Percentiles rank a stretch among this genome's conserved stretches.
Conservation (phyloP, 2,888 invertebrate species). For the Mimas tiliae region DNA sequence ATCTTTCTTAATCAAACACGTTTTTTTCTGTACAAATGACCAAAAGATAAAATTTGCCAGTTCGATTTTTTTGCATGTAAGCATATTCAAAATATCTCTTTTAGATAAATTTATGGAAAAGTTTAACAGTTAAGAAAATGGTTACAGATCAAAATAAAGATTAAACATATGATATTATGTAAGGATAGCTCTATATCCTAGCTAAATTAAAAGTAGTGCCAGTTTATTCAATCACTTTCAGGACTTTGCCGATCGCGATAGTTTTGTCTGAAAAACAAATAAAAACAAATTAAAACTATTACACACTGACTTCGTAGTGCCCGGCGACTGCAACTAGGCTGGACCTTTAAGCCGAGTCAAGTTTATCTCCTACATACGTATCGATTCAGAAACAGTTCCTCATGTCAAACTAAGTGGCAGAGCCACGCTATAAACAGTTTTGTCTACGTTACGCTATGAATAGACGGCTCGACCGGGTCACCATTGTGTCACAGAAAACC, state of each 20-base stretch:
- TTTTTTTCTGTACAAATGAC: not conserved
- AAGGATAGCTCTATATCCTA: constrained; percentile 72
- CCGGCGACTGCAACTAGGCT: too few relatives aligned
- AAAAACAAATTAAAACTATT: constrained; percentile 20
- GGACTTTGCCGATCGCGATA: constrained; percentile 99
- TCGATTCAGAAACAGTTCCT: too few relatives aligned
- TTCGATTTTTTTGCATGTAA: not conserved
- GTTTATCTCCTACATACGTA: too few relatives aligned
- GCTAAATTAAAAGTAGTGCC: constrained; percentile 59
- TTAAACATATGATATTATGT: constrained; percentile 47
- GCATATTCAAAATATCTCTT: not conserved
- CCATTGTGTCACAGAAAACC: too few relatives aligned
- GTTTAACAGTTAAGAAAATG: constrained; percentile 18
- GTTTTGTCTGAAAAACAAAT: constrained; percentile 77
- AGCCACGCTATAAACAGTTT: too few relatives aligned
- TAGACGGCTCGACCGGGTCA: too few relatives aligned
- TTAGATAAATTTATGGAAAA: constrained; percentile 1
- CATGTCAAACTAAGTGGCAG: too few relatives aligned
- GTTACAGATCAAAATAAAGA: not conserved
- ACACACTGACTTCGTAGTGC: not conserved
- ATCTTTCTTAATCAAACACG: too few relatives aligned
- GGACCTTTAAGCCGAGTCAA: too few relatives aligned
- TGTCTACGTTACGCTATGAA: too few relatives aligned
- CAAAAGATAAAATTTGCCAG: not conserved
- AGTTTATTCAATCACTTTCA: constrained; percentile 96